Conservation (phyloP, 1,140 invertebrate species). For the Zophobas atratus region DNA sequence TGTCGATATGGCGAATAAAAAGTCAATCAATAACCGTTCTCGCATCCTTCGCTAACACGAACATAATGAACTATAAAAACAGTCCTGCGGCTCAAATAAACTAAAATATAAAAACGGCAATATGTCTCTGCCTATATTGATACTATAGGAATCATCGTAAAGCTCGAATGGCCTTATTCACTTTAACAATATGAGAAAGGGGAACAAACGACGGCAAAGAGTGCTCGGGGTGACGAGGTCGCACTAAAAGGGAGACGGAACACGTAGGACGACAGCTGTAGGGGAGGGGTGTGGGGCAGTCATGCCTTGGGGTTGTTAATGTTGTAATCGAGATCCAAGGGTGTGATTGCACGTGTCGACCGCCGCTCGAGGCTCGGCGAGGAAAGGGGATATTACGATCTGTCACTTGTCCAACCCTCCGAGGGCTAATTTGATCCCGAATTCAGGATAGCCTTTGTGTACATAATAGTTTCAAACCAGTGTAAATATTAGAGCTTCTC, state of each 20-base stretch:
- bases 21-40: constrained; percentile 42
- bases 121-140: constrained; percentile 50
- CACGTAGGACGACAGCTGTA: constrained; percentile 34
- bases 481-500: constrained; percentile 38
- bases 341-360: constrained; percentile 59
- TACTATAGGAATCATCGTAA: constrained; percentile 52
- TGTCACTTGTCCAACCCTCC: constrained; percentile 56
- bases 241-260: constrained; percentile 26
- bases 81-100: constrained; percentile 27
- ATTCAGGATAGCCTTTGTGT: constrained; percentile 49
- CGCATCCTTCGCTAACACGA: constrained; percentile 41
- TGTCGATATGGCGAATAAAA: constrained; percentile 36
- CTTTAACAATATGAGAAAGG: constrained; percentile 51
- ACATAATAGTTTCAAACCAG: constrained; percentile 46
- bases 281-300: constrained; percentile 28
- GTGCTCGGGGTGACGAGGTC: constrained; percentile 1
- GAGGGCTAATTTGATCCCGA: constrained; percentile 55
- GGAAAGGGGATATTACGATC: constrained; percentile 56
- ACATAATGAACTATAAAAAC: constrained; percentile 48
- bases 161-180: constrained; percentile 49
- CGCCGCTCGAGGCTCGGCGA: constrained; percentile 47
- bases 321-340: constrained; percentile 61
- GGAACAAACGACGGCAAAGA: constrained; percentile 26
- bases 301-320: constrained; percentile 57
- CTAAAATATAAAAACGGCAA: constrained; percentile 51